These are phyloP conservation scores for Chaetodon trifasciatus DNA, from an alignment of 2,797 vertebrate species.

Conservation along the genomic window DNA sequence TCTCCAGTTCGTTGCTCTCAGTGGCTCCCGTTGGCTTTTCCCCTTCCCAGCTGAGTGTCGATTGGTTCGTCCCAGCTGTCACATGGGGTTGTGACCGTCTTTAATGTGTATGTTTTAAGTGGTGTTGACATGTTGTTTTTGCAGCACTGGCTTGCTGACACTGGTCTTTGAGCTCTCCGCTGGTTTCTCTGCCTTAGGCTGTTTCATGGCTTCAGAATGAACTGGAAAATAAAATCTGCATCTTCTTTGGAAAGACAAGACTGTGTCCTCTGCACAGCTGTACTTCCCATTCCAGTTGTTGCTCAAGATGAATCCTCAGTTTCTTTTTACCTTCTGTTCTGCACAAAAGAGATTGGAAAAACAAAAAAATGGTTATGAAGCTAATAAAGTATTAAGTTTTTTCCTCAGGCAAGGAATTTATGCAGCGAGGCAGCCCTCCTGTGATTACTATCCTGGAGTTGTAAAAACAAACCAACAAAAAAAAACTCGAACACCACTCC, in stretches of 20 bases:
- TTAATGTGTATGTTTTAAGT: conserved; percentile 71
- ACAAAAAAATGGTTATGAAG: neutral
- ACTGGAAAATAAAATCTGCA: conserved; percentile 13
- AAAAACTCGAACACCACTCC: neutral
- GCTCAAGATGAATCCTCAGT: neutral
- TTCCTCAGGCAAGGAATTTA: neutral
- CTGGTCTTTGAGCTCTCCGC: conserved; percentile 61
- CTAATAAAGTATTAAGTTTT: neutral
- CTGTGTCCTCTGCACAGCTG: neutral
- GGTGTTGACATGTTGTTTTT: conserved; percentile 81
- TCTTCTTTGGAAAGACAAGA: conserved; percentile 17
- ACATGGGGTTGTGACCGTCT: conserved; percentile 36
- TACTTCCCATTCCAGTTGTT: conserved; percentile 12
- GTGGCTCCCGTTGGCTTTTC: conserved; percentile 23
- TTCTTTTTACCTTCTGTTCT: neutral
- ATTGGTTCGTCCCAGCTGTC: conserved; percentile 55
- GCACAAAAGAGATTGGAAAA: neutral
- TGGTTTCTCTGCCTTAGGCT: conserved; percentile 55
- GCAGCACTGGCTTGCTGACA: conserved; percentile 67
- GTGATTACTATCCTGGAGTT: neutral
- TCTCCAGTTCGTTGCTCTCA: conserved; percentile 38
- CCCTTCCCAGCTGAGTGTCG: conserved; percentile 16
- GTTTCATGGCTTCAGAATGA: conserved; percentile 32
- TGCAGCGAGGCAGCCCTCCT: neutral
- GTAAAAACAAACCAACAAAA: neutral